Conservation (phyloP, 2,113 vertebrate genomes). For the Ceyx margarethae region DNA sequence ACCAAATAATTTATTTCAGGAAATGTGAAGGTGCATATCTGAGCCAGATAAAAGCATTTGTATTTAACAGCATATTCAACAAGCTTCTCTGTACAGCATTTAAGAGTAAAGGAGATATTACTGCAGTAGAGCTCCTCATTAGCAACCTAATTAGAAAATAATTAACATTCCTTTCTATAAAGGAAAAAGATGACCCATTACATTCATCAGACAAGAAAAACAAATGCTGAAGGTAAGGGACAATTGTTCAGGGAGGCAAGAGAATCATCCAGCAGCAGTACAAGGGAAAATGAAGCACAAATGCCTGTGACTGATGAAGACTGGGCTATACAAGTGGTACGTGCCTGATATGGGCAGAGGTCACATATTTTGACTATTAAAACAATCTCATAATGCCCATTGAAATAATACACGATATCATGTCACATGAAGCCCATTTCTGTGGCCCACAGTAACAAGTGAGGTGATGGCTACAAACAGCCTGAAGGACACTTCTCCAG, state of each 20-base stretch:
- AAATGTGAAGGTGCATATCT: not conserved
- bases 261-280: not conserved
- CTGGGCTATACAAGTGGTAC: not conserved
- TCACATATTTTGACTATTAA: not conserved
- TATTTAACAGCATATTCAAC: conserved; percentile 53
- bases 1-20: not conserved
- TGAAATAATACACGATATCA: not conserved
- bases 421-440: not conserved
- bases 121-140: conserved; percentile 66
- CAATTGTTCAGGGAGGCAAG: not conserved
- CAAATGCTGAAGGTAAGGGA: conserved; percentile 9
- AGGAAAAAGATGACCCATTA: conserved; percentile 67
- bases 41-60: not conserved
- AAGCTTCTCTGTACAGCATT: conserved; percentile 57
- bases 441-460: not conserved
- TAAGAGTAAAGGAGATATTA: conserved; percentile 69
- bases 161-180: conserved; percentile 75
- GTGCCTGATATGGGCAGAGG: not conserved
- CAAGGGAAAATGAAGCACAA: not conserved
- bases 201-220: conserved; percentile 53
- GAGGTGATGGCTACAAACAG: not conserved
- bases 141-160: conserved; percentile 77
- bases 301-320: fast-evolving
- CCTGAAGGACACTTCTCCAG: not conserved
- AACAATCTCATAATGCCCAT: not conserved